phyloP scores from a whole-genome alignment of 2,797 vertebrate genomes.

The Neomorphus geoffroyi region DNA sequence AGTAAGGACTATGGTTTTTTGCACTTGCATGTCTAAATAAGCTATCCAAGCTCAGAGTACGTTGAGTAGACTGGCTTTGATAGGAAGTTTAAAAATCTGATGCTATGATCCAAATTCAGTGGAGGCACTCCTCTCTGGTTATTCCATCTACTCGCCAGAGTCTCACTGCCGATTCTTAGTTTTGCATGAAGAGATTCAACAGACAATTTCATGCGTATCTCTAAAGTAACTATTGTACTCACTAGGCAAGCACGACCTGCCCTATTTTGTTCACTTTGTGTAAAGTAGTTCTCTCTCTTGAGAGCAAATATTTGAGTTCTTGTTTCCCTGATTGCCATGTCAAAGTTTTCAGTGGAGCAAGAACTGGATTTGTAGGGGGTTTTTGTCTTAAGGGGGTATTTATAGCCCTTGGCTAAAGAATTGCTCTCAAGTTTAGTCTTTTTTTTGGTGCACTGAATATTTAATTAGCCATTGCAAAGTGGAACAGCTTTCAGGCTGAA shows the following conservation, averaged over 20 bases:
- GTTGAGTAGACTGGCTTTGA: not conserved
- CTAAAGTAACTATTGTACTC: not conserved
- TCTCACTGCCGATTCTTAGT: not conserved
- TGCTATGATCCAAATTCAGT: not conserved
- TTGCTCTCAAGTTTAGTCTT: slow-evolving; percentile 23
- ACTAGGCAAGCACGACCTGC: not conserved
- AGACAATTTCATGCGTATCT: not conserved
- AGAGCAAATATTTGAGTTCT: slow-evolving; percentile 4
- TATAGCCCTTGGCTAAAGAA: slow-evolving; percentile 27
- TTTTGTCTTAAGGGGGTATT: not conserved
- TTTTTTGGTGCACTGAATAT: slow-evolving; percentile 42
- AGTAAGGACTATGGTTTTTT: not conserved
- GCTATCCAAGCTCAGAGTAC: not conserved
- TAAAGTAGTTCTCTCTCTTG: not conserved
- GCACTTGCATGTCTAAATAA: not conserved
- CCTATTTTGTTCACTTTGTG: not conserved
- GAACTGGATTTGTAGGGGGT: not conserved
- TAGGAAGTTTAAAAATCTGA: not conserved
- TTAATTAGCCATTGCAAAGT: slow-evolving; percentile 54
- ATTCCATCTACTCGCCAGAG: not conserved
- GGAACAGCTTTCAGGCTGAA: slow-evolving; percentile 57
- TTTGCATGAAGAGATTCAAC: not conserved
- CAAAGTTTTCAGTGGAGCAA: slow-evolving; percentile 26
- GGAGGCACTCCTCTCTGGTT: not conserved
- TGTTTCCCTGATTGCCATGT: not conserved